Base-by-base conservation (phyloP, 2,113 vertebrate genomes). In the Phyllostomus discolor region DNA sequence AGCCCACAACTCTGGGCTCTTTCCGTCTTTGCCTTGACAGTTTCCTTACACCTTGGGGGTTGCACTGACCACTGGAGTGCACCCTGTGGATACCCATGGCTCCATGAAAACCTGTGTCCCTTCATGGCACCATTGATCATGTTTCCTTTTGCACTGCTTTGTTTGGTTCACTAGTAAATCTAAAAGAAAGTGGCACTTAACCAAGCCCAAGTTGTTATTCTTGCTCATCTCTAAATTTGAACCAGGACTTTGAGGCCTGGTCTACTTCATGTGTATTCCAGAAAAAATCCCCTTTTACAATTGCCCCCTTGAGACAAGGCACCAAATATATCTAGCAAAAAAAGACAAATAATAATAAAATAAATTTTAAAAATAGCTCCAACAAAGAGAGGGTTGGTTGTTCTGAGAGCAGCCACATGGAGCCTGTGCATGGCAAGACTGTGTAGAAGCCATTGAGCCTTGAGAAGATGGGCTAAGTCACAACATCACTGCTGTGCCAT, bases 241-340 rank as follows among this genome's bases (percentile, higher is more conserved):
- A 87, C 26, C 20, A 59, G 10, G 4, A 24, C 33, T 90, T 43
- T 79, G 91, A 94, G 75, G 31, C 78, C 90, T 67, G 19, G 41
- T 46, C 41, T 92, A 66, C 93, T 95, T 89, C 50, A 75, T 67
- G 80, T 76, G n/a, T 95, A 85, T 82, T 91, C 12, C 43, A 75
- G 48, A 92, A 94, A 94, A 83, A 83, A 48, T 86, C 8, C 12
- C 46, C 16, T 67, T 85, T 79, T 14, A 72, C 7, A 86, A 26
- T 0, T 15, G 14, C 6, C 85, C 28, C 57, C 46, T 87, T 48
- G 19, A 92, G 90, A 33, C 59, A 48, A 26, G 50, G 12, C 7
- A 52, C 54, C 12, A 31, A 54, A 5, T 72, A 17, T 35, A n/a
- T 73, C 46, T 43, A 54, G 26, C 8, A 35, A 78, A 66, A 76